These are phyloP conservation scores for Gymnothorax javanicus DNA, from an alignment of 2,797 vertebrate species.

Conservation along the genomic window DNA sequence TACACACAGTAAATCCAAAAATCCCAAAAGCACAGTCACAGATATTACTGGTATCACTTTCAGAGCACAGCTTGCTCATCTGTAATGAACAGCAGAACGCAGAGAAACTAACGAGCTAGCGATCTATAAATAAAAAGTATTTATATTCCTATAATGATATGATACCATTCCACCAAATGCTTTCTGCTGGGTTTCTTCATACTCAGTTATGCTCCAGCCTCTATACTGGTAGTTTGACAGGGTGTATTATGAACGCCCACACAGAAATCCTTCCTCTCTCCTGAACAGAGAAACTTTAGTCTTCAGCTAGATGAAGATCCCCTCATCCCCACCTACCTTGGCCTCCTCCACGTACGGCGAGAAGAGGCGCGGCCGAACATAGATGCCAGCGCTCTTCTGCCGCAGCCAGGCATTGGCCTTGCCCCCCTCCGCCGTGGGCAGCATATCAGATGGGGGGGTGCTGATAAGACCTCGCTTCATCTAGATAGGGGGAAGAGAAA, in stretches of 20 bases:
- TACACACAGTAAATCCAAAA: not conserved
- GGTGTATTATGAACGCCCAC: not conserved
- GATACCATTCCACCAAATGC: too few relatives aligned
- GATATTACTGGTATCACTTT: not conserved
- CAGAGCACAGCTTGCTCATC: not conserved
- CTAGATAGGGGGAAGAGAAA: conserved; percentile 65
- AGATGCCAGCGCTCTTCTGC: conserved; percentile 95
- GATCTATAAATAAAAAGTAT: not conserved
- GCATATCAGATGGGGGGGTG: conserved; percentile 97
- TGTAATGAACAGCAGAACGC: not conserved
- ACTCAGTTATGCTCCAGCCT: not conserved
- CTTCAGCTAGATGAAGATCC: not conserved
- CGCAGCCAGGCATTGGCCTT: conserved; percentile 95
- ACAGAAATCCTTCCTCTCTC: not conserved
- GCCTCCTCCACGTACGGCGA: conserved; percentile 98
- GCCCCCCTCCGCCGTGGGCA: conserved; percentile 91
- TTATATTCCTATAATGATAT: not conserved
- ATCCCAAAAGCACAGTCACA: not conserved
- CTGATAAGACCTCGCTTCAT: conserved; percentile 97
- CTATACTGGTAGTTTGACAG: not conserved
- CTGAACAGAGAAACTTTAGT: not conserved
- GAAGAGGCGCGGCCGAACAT: conserved; percentile 93
- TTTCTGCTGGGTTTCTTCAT: not conserved
- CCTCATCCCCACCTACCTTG: conserved; percentile 77
- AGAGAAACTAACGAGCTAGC: not conserved